Evolutionary conservation across 35 echinoderm and acorn worm species (phyloP).

Genomic region (Antedon bifida): DNA sequence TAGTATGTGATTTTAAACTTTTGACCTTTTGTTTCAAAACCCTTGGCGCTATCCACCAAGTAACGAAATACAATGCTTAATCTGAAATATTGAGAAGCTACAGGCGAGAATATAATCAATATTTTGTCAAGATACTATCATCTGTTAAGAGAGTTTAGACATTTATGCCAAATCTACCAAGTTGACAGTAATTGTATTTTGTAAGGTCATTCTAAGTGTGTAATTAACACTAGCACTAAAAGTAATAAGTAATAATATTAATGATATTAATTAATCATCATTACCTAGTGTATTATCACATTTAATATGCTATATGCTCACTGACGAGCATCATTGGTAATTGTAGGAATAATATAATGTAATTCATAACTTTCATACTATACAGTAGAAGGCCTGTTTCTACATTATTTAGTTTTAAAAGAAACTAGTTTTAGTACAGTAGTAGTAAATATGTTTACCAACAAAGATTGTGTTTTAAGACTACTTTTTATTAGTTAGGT

Average conservation of each 20-base stretch:
- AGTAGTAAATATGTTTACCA: too few species aligned
- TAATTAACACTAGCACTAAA: neutral
- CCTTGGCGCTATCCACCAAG: neutral
- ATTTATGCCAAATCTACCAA: neutral
- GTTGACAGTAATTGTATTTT: neutral
- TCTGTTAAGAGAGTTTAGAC: neutral
- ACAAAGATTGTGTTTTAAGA: too few species aligned
- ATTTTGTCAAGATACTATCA: neutral
- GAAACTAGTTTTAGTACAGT: too few species aligned
- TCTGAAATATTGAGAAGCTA: neutral
- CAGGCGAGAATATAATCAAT: neutral
- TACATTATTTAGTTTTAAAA: too few species aligned
- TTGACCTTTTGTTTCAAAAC: neutral
- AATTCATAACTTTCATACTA: too few species aligned
- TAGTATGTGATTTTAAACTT: neutral
- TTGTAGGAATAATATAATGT: too few species aligned
- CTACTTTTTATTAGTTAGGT: too few species aligned
- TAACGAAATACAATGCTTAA: neutral
- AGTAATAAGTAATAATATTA: neutral
- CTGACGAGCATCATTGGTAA: too few species aligned
- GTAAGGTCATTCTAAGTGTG: neutral
- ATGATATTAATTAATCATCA: neutral
- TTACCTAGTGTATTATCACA: neutral
- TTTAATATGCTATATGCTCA: too few species aligned
- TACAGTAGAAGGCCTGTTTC: too few species aligned